phyloP scores from a whole-genome alignment of 2,888 invertebrate genomes.

The Dasypolia templi region DNA sequence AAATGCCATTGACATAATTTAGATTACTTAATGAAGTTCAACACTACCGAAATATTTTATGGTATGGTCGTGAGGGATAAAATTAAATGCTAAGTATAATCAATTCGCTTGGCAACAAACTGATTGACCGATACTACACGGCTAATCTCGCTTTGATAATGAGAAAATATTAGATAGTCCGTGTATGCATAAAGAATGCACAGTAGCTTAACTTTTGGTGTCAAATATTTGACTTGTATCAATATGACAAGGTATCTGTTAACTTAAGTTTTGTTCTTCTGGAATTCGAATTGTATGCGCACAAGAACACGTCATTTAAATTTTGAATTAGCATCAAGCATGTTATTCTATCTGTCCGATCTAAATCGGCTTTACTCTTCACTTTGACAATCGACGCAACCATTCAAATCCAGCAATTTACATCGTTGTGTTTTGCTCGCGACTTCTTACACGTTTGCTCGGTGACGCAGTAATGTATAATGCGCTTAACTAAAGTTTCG shows the following conservation, averaged over 20 bases:
- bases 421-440: conserved; percentile 61
- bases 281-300: conserved; percentile 78
- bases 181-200: not conserved
- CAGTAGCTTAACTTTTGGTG: conserved; percentile 15
- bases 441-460: conserved; percentile 42
- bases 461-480: conserved; percentile 73
- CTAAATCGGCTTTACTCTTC: conserved; percentile 87
- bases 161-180: conserved; percentile 12
- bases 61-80: conserved; percentile 19
- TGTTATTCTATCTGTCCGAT: conserved; percentile 81
- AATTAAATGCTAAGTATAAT: conserved; percentile 11
- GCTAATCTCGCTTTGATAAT: conserved; percentile 18
- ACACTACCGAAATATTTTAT: conserved; percentile 31
- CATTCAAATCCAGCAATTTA: conserved; percentile 63
- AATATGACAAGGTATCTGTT: conserved; percentile 70
- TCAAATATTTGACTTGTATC: conserved; percentile 57
- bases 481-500: conserved; percentile 50
- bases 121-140: conserved; percentile 29
- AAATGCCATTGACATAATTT: conserved; percentile 43
- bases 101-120: conserved; percentile 5
- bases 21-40: conserved; percentile 53
- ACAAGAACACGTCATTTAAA: conserved; percentile 77
- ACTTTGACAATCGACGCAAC: conserved; percentile 68
- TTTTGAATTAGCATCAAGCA: conserved; percentile 85
- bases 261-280: conserved; percentile 74